Evolutionary conservation across 2,888 invertebrate species (phyloP).

Genomic region (Adela reaumurella): DNA sequence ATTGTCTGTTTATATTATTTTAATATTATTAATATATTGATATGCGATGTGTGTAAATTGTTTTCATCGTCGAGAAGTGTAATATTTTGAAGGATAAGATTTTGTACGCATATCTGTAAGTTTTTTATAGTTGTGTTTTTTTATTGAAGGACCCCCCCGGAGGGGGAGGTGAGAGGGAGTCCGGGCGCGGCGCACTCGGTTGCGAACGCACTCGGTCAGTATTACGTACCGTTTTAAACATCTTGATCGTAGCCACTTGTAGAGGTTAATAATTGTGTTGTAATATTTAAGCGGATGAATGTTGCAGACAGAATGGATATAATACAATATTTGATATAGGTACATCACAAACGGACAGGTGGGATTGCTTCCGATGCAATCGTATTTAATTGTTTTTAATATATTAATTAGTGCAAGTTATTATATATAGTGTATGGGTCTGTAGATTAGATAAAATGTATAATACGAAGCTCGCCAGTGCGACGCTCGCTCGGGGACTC

Average conservation of each 20-base stretch:
- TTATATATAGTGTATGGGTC: no score
- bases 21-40: constrained; percentile 17
- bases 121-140: constrained; percentile 54
- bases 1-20: constrained; percentile 35
- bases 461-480: no score
- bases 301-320: background rate
- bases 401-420: background rate
- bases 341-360: background rate
- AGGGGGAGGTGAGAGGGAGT: constrained; percentile 28
- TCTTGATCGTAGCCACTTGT: constrained; percentile 29
- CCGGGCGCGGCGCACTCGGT: constrained; percentile 22
- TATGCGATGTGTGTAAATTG: constrained; percentile 32
- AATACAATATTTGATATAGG: no score
- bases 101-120: constrained; percentile 54
- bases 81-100: constrained; percentile 33
- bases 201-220: constrained; percentile 23
- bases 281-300: constrained; percentile 21
- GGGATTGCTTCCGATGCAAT: constrained; percentile 34
- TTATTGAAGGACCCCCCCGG: constrained; percentile 32
- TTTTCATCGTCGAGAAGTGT: constrained; percentile 41
- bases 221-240: constrained; percentile 26
- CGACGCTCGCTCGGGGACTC: no score
- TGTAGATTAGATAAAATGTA: no score
- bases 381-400: constrained; percentile 16
- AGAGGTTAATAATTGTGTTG: constrained; percentile 33